Conservation (phyloP, 1,140 invertebrate genomes). For the Leptinotarsa lineolata region DNA sequence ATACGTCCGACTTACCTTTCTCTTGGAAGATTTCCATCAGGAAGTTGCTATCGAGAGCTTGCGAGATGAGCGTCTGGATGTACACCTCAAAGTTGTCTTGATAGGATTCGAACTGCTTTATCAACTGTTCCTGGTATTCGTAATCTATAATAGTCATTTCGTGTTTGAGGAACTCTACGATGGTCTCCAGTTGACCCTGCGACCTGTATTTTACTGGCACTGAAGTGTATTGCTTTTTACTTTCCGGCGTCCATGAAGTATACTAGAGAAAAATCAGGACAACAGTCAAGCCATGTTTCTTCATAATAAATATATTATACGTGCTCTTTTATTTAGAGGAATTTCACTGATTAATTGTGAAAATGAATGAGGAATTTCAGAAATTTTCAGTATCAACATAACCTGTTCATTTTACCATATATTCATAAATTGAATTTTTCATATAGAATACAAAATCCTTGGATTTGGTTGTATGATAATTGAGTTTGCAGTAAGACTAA, state of each 20-base stretch:
- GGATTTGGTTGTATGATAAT: too few relatives aligned
- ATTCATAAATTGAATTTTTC: too few relatives aligned
- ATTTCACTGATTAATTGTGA: too few relatives aligned
- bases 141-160: slow-evolving; percentile 73
- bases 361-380: too few relatives aligned
- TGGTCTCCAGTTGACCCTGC: slow-evolving; percentile 73
- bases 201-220: slow-evolving; percentile 74
- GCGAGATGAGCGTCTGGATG: slow-evolving; percentile 87
- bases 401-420: too few relatives aligned
- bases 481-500: too few relatives aligned
- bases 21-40: slow-evolving; percentile 86
- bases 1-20: slow-evolving; percentile 66
- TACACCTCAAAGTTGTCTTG: slow-evolving; percentile 89
- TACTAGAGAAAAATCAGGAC: slow-evolving; percentile 62
- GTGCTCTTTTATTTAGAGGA: too few relatives aligned
- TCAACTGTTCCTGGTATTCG: slow-evolving; percentile 73
- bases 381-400: too few relatives aligned
- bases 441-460: too few relatives aligned
- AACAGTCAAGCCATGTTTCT: too few relatives aligned
- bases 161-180: slow-evolving; percentile 78
- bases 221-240: slow-evolving; percentile 76
- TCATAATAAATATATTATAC: too few relatives aligned
- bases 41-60: slow-evolving; percentile 87
- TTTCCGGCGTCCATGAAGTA: slow-evolving; percentile 79
- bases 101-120: slow-evolving; percentile 75